phyloP scores from a whole-genome alignment of 2,888 invertebrate genomes.

The Volucella inflata region DNA sequence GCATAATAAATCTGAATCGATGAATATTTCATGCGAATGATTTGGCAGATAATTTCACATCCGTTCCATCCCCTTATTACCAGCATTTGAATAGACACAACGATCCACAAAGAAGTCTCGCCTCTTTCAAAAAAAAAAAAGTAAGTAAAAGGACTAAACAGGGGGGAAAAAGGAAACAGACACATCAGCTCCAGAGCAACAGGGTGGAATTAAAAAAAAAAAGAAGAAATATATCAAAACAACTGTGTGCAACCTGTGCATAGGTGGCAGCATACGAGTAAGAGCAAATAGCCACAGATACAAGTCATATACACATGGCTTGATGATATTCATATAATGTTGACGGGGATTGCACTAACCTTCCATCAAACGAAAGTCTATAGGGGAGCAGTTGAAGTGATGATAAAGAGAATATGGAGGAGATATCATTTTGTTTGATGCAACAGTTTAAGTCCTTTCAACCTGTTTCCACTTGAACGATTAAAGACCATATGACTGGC shows the following conservation, averaged over 20 bases:
- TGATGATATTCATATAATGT: conserved; percentile 51
- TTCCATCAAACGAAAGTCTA: conserved; percentile 32
- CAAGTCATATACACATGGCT: conserved; percentile 21
- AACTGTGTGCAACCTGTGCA: neutral
- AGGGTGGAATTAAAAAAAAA: neutral
- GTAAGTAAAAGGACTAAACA: conserved; percentile 16
- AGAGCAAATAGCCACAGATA: conserved; percentile 4
- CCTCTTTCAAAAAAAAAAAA: neutral
- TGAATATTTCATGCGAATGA: conserved; percentile 80
- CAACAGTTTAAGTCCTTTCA: conserved; percentile 56
- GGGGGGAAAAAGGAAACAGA: neutral
- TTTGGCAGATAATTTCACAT: conserved; percentile 78
- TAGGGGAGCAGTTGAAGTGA: no score
- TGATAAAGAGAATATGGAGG: neutral
- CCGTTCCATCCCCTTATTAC: conserved; percentile 57
- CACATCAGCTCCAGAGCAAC: conserved; percentile 24
- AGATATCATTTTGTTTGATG: conserved; percentile 23
- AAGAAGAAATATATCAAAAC: neutral
- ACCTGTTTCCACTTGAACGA: conserved; percentile 64
- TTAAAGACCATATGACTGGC: conserved; percentile 29
- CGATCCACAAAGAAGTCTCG: conserved; percentile 18
- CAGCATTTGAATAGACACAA: neutral
- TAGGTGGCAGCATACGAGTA: neutral
- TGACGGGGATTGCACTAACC: conserved; percentile 33
- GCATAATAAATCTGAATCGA: conserved; percentile 77